A percentile compares a stretch with the other conserved stretches of the same genome.
phyloP scores from a whole-genome alignment of 2,797 vertebrate species.

The Peromyscus nudipes region DNA sequence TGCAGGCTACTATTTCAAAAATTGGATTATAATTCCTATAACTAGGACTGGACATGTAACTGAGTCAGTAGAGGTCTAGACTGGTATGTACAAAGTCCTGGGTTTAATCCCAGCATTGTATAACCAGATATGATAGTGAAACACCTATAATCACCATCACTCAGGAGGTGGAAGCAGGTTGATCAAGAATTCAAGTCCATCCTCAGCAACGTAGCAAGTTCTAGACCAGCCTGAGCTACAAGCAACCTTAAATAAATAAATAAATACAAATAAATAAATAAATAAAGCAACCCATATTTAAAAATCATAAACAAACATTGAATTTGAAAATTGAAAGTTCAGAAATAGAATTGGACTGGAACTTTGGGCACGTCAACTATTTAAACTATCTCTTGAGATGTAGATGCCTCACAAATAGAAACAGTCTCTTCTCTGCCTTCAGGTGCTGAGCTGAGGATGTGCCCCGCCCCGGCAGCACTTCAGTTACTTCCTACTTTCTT shows the following conservation, averaged over 20 bases:
- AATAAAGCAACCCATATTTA: background rate
- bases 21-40: background rate
- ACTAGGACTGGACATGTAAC: background rate
- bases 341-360: conserved; percentile 40
- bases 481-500: conserved; percentile 29
- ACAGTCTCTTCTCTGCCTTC: background rate
- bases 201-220: background rate
- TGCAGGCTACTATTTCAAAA: conserved; percentile 45
- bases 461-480: background rate
- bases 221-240: background rate
- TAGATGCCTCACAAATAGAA: conserved; percentile 30
- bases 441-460: conserved; percentile 10
- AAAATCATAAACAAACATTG: background rate
- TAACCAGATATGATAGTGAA: background rate
- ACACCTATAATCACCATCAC: background rate
- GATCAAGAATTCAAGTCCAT: background rate
- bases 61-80: no score
- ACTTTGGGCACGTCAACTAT: background rate
- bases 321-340: conserved; percentile 39
- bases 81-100: background rate
- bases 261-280: no score
- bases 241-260: background rate
- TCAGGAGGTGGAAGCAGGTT: background rate
- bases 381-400: conserved; percentile 37
- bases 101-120: background rate